These are phyloP conservation scores for Myiozetetes cayanensis DNA, from an alignment of 2,113 vertebrate genomes.

Conservation along the genomic window DNA sequence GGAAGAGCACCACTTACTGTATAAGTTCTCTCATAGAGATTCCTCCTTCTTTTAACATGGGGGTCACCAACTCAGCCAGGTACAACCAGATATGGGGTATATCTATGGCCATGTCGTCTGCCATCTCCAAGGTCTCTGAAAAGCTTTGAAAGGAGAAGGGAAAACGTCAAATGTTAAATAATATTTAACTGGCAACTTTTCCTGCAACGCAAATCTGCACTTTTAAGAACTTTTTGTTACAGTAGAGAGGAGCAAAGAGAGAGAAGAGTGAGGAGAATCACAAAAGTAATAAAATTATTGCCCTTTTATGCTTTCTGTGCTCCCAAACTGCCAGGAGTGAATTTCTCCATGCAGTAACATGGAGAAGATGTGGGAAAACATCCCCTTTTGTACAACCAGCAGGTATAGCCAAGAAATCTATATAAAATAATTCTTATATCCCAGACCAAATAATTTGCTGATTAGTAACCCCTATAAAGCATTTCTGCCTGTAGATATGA, in stretches of 20 bases:
- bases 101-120: conserved; percentile 98
- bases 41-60: conserved; percentile 91
- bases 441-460: not conserved
- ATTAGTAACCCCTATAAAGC: not conserved
- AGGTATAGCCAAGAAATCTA: not conserved
- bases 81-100: conserved; percentile 99
- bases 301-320: not conserved
- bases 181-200: not conserved
- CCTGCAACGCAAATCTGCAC: not conserved
- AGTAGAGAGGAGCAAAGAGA: not conserved
- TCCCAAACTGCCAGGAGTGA: not conserved
- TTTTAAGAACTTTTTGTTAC: not conserved
- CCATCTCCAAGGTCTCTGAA: conserved; percentile 90
- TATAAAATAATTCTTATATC: not conserved
- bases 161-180: not conserved
- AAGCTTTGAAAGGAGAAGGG: conserved; percentile 74
- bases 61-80: conserved; percentile 91
- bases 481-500: not conserved
- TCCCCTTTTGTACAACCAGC: not conserved
- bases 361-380: not conserved
- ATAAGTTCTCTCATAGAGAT: conserved; percentile 96
- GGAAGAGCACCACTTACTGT: conserved; percentile 72
- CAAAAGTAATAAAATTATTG: not conserved
- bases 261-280: not conserved
- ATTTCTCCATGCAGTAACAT: not conserved